Evolutionary conservation across 2,888 invertebrate genomes (phyloP), one percentile per base, ranked within the genome.

Genomic region (Gymnocheta viridis): DNA sequence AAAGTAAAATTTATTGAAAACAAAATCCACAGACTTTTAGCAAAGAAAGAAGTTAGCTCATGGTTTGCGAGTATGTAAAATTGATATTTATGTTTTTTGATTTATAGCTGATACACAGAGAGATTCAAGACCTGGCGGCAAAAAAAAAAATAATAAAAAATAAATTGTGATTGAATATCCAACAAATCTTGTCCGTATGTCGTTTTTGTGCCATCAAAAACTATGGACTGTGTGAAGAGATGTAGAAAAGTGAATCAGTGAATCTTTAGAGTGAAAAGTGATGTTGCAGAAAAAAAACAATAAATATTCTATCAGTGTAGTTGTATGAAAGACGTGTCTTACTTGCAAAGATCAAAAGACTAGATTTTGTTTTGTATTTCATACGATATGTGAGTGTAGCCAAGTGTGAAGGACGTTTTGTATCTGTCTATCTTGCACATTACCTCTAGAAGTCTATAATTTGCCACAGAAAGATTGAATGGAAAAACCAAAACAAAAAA

Each of bases 361-460:
- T 56, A 79, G 24, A 47, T 38, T 74, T 72, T 24, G 49, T 14
- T 41, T 19, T 60, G 49, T 38, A 67, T 58, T 49, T 58, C 49
- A 60, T 60, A 49, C 27, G 49, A 78, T 86, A 80, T 85, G 85
- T 47, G 64, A 64, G 44, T 82, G 79, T 88, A 89, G 86, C 87
- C 87, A 87, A 88, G 89, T 90, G 87, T 91, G 91, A 90, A 89
- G 89, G 90, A 88, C 88, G 90, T 86, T 87, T 87, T 88, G 60
- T 84, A 79, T 70, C 80, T 80, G 70, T 76, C 49, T 72, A 73
- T 38, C 73, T 74, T 64, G 38, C 62, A 49, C 54, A 56, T 49
- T 32, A 60, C 14, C 51, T 66, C 49, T 81, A 82, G 56, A 54
- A 85, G 74, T 76, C 56, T 82, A 76, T 67, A 67, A 67, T 62